Evolutionary conservation across 2,113 vertebrate genomes (phyloP), one percentile per base, ranked within the genome.

Genomic region (Aplodontia rufa): DNA sequence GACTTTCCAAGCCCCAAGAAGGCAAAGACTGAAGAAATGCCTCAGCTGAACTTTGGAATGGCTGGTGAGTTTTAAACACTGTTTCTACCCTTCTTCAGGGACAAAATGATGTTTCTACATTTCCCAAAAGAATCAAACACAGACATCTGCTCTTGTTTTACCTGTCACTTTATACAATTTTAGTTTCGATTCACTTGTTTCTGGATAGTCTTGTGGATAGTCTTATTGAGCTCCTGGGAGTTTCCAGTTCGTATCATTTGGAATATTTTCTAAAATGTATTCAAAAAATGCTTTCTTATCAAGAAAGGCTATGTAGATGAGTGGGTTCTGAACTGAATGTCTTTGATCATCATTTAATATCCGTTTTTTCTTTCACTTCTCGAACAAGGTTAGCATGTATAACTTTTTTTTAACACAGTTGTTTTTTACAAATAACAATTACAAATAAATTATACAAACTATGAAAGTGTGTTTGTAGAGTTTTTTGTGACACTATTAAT

Each of bases 1-100:
- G 99, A 99, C 80, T 97, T 99, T 76, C 94, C 99, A 30, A 99
- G 98, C 96, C 99, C 99, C 85, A 99, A 99, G 98, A 99, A 99
- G 98, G 97, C 98, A 94, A 99, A 99, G 98, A 98, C 98, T 66
- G 99, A 99, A 98, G 99, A 98, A 97, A 98, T 99, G 98, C 99
- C 99, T 96, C 99, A 99, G 96, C 99, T 99, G 68, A 99, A 99
- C 98, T 99, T 99, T 84, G 99, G 98, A 91, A 99, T 99, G 99
- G 99, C 99, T 97, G 99, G 99, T 99, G 96, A 97, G 99, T 98
- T 90, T 90, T 55, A 80, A 30, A 80, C 1, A 45, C 49, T 90
- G 0, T 83, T 93, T 90, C 42, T 85, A 60, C 17, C 62, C 4
- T 85, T 87, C 17, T 55, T 87, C 60, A 84, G 95, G n/a, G 68